Conservation (phyloP, 1,140 invertebrate species). For the Cataglyphis hispanica region DNA sequence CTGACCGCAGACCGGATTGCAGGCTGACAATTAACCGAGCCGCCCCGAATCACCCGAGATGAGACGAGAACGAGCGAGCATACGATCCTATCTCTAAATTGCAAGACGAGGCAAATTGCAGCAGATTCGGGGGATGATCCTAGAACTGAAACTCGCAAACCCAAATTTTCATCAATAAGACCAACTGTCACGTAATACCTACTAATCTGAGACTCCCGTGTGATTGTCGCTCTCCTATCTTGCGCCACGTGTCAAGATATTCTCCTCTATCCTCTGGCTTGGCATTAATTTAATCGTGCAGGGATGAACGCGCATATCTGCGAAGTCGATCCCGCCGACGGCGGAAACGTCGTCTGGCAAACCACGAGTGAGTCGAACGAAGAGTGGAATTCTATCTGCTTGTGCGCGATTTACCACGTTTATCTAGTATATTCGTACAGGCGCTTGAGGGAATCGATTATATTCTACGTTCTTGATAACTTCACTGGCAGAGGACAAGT, state of each 20-base stretch:
- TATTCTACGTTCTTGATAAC: constrained; percentile 26
- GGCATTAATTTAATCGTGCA: constrained; percentile 56
- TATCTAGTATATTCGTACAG: constrained; percentile 44
- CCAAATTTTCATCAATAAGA: constrained; percentile 49
- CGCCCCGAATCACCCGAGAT: constrained; percentile 45
- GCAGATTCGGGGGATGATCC: not conserved
- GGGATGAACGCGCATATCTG: constrained; percentile 32
- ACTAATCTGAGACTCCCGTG: constrained; percentile 33
- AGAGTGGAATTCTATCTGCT: constrained; percentile 18
- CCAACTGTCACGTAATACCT: constrained; percentile 36
- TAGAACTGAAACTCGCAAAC: constrained; percentile 42
- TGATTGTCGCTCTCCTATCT: constrained; percentile 30
- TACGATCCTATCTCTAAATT: constrained; percentile 41
- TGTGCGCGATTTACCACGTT: constrained; percentile 39
- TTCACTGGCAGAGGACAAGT: constrained; percentile 1
- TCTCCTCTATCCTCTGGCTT: not conserved
- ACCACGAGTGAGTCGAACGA: constrained; percentile 21
- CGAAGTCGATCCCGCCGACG: constrained; percentile 20
- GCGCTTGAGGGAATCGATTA: constrained; percentile 32
- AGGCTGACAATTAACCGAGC: constrained; percentile 49
- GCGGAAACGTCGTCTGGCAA: constrained; percentile 22
- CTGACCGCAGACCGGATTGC: constrained; percentile 52
- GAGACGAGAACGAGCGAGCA: constrained; percentile 37
- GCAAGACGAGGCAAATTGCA: not conserved
- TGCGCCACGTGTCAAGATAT: constrained; percentile 35